Evolutionary conservation across 2,113 vertebrate species (phyloP), one percentile per base, ranked within the genome.

Genomic region (Mustela nigripes): DNA sequence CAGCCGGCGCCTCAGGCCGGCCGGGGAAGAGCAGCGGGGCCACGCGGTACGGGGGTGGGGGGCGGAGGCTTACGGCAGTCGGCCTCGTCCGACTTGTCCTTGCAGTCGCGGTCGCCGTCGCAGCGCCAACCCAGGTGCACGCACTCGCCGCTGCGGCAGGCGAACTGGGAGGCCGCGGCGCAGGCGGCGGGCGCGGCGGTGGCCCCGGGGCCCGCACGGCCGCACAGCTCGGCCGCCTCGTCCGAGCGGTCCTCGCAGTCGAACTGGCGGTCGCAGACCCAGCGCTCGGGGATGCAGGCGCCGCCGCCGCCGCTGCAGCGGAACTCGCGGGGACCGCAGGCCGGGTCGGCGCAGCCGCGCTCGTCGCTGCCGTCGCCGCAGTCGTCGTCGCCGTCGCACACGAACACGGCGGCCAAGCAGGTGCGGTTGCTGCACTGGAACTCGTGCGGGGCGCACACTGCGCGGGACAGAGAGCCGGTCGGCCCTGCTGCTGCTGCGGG

Each of bases 111-210:
- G 1, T 99, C 99, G 0, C 99, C 99, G 0, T 99, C 99, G 0
- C 99, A 99, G 98, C 99, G 99, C 99, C 99, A 99, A 99, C 99
- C 99, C 89, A 99, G 99, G 97, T 99, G 99, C 96, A 99, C 98
- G 80, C 99, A 99, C 80, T 99, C 99, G 1, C 99, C 99, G 0
- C 99, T 99, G 78, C 99, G 97, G 4, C 99, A 99, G 98, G 99
- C 99, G 98, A 99, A 99, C 99, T 99, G 99, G 1, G 99, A 98
- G 1, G 99, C 98, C 4, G 98, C 98, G 0, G 98, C 98, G 6
- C 99, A 99, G 79, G 98, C 98, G 78, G 98, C 99, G 0, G 99
- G 99, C 42, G 99, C 99, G 96, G 98, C 98, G 1, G 99, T 98
- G 98, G 99, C 99, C 5, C 98, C 97, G 7, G 98, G 98, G 78